These are phyloP conservation scores for Standfussiana lucernea DNA, from an alignment of 2,888 invertebrate species.

Conservation along the genomic window DNA sequence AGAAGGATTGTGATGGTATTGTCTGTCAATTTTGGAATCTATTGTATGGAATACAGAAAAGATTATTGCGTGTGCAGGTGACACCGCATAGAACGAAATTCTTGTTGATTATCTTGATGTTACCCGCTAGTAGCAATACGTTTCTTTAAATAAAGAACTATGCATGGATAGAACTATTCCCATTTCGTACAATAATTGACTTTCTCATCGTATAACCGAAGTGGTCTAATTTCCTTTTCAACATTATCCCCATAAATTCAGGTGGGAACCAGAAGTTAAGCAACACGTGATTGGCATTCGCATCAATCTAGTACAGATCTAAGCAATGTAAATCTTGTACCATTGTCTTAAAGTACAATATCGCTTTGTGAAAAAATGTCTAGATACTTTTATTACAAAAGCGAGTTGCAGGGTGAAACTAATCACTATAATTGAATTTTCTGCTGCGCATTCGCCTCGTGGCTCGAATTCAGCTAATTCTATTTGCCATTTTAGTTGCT, in stretches of 20 bases:
- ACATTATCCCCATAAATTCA: slow-evolving; percentile 75
- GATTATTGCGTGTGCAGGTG: background rate
- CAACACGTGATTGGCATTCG: slow-evolving; percentile 79
- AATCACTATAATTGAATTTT: slow-evolving; percentile 88
- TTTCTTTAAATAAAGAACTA: background rate
- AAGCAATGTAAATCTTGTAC: slow-evolving; percentile 59
- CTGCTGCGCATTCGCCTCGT: slow-evolving; percentile 82
- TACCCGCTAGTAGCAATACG: background rate
- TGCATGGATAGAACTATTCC: background rate
- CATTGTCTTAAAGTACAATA: slow-evolving; percentile 66
- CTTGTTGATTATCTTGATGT: background rate
- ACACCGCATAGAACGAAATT: background rate
- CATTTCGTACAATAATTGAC: slow-evolving; percentile 21
- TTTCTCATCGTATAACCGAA: slow-evolving; percentile 58
- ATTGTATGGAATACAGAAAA: background rate
- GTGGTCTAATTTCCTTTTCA: slow-evolving; percentile 71
- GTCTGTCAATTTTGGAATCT: background rate
- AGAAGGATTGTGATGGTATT: background rate
- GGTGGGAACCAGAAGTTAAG: slow-evolving; percentile 74
- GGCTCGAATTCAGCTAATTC: slow-evolving; percentile 85
- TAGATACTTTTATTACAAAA: slow-evolving; percentile 78
- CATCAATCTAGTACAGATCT: slow-evolving; percentile 58
- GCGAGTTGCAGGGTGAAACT: slow-evolving; percentile 84
- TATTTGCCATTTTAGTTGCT: slow-evolving; percentile 81
- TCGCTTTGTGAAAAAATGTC: slow-evolving; percentile 60